Base-by-base conservation (phyloP, 2,797 vertebrate genomes). In the Fratercula arctica region DNA sequence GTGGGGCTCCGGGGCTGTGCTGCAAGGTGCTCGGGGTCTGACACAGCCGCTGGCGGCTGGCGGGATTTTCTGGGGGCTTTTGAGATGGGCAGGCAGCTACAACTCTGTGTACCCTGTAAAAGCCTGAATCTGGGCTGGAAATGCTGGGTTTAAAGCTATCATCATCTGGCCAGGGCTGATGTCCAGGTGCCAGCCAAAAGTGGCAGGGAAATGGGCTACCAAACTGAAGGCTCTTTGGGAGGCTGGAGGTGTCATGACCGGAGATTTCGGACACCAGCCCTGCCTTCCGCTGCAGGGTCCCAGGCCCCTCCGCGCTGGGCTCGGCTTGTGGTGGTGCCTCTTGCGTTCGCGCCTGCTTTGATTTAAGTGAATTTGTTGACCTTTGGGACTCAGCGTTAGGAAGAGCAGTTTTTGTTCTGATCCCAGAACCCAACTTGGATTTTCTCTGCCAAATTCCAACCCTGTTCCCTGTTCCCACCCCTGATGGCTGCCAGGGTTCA, bases 291-390 rank as follows among this genome's bases (percentile, higher is more conserved):
- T 17, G 35, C 3, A 7, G 72, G 51, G 64, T 91, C 60, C 39
- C 43, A 3, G 78, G 12, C 10, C 33, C 8, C 6, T 46, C 68
- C 2, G 2, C 0, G 1, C 8, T 2, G 2, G 3, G 59, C 67
- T 69, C 53, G 7, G 77, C 46, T 9, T 24, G 45, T 10, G n/a
- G 25, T 17, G n/a, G 28, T 48, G 69, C 50, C 76, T 70, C 68
- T 19, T 3, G 20, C 4, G 20, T 9, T 46, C 1, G 2, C 0
- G 2, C 17, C 48, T 48, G 86, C 81, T 84, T 26, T 24, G 69
- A 16, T 41, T 82, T 12, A 7, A 33, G 43, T 2, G 46, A 35
- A 28, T 48, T 24, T 9, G 20, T 13, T 16, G 41, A 5, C 43
- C 23, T 85, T 9, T 31, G 72, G 74, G 43, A 33, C 41, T 60